These are phyloP conservation scores for Myiotriccus ornatus DNA, from an alignment of 2,797 vertebrate genomes.

Conservation along the genomic window DNA sequence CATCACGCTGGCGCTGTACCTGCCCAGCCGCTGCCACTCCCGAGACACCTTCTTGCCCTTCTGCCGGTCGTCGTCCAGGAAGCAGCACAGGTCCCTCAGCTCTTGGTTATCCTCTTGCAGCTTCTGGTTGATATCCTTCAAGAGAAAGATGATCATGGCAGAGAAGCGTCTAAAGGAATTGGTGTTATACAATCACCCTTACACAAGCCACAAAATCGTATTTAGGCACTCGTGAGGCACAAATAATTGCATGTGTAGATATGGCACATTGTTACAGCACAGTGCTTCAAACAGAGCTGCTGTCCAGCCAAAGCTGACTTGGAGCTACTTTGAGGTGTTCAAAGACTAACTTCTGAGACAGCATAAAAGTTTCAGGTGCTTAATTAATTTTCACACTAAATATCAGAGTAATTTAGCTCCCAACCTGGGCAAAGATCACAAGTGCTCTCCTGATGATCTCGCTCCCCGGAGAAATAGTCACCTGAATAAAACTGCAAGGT, in stretches of 20 bases:
- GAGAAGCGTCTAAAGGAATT: background rate
- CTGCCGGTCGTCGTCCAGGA: conserved; percentile 95
- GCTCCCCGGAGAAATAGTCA: background rate
- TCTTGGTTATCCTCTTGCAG: conserved; percentile 98
- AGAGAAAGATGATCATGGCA: conserved; percentile 50
- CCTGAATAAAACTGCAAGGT: background rate
- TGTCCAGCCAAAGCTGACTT: background rate
- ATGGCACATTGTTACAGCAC: background rate
- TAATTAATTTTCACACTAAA: background rate
- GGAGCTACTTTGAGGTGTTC: background rate
- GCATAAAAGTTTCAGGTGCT: background rate
- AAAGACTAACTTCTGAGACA: background rate
- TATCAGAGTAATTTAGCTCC: background rate
- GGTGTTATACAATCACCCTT: background rate
- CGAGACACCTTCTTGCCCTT: conserved; percentile 93
- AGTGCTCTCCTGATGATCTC: background rate
- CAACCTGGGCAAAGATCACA: background rate
- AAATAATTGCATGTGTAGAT: background rate
- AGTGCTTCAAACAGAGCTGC: background rate
- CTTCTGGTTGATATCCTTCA: conserved; percentile 95
- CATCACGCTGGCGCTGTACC: conserved; percentile 89
- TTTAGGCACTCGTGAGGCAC: background rate
- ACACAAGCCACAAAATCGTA: background rate
- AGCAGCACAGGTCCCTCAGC: conserved; percentile 93
- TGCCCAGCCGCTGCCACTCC: conserved; percentile 94